Evolutionary conservation across 2,113 vertebrate genomes (phyloP), one percentile per base, ranked within the genome.

Genomic region (Etia nguti): DNA sequence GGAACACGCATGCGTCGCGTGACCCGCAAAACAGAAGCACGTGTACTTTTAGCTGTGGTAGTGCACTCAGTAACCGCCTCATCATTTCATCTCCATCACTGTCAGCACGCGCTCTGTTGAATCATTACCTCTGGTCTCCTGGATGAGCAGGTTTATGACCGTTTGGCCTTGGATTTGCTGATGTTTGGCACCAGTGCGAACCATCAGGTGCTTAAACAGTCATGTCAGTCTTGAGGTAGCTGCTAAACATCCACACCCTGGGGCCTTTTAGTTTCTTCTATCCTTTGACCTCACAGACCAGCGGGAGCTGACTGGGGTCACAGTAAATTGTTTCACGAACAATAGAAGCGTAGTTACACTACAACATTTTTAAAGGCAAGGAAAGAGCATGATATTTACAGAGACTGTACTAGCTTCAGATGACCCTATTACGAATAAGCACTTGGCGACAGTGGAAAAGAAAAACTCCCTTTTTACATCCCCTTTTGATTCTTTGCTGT

Each of bases 181-280:
- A 86, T 80, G 90, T 89, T 82, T 84, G 83, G 79, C 79, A 54
- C 86, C 79, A 38, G 62, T 5, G 16, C 75, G 15, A 54, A 82
- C 84, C 92, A 90, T 89, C 93, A 90, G 88, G 92, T 86, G 90
- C 90, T 95, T 95, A 93, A 95, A 94, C 92, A 91, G 88, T 88
- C 90, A 85, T 65, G 56, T 86, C 82, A 62, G 82, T 26, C 56
- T 62, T 0, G 4, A 88, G 79, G 68, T 82, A 4, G 54, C 55
- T 81, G 88, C 92, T 87, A 80, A 92, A 68, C 70, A 82, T 70
- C 86, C 22, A 85, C 60, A 84, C 86, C 82, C 82, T 48, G 29
- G 55, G 80, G 83, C 79, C 55, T 81, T 82, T 62, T 22, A 79
- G 48, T 80, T 36, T 62, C 56, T 52, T 75, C 70, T 92, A 91